Conservation (phyloP, 2,113 vertebrate species). For the Muscicapa adusta region DNA sequence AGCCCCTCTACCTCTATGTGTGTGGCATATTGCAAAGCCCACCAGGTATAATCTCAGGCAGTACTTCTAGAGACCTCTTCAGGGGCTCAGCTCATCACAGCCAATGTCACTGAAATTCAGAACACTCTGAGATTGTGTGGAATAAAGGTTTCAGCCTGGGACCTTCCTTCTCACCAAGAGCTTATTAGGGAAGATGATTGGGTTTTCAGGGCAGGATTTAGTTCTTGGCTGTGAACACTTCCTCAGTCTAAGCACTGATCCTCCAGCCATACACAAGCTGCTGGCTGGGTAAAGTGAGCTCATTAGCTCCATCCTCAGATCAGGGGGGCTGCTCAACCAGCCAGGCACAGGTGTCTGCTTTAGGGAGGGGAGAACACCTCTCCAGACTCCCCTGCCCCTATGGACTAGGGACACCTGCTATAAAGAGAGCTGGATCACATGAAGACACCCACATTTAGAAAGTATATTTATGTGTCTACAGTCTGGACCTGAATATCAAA, state of each 20-base stretch:
- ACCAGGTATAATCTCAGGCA: neutral
- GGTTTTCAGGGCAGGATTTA: neutral
- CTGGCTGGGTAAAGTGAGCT: neutral
- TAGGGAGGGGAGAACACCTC: neutral
- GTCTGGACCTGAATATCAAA: slow-evolving; percentile 41
- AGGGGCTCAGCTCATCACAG: neutral
- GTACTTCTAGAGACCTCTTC: neutral
- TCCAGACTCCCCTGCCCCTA: neutral
- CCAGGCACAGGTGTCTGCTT: neutral
- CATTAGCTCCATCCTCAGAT: neutral
- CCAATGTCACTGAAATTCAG: neutral
- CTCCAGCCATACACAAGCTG: neutral
- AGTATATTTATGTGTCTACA: slow-evolving; percentile 40
- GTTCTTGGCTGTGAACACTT: neutral
- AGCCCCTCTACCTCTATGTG: neutral
- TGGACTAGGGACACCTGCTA: neutral
- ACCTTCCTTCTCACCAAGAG: neutral
- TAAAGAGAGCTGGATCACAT: neutral
- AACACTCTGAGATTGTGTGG: neutral
- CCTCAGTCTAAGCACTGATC: neutral
- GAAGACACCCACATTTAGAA: slow-evolving; percentile 21
- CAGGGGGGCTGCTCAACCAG: neutral
- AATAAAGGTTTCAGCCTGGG: neutral
- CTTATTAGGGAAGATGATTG: neutral
- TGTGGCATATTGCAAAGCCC: neutral